These are phyloP conservation scores for Watersipora subatra DNA, from an alignment of 1,140 invertebrate species.

Conservation along the genomic window DNA sequence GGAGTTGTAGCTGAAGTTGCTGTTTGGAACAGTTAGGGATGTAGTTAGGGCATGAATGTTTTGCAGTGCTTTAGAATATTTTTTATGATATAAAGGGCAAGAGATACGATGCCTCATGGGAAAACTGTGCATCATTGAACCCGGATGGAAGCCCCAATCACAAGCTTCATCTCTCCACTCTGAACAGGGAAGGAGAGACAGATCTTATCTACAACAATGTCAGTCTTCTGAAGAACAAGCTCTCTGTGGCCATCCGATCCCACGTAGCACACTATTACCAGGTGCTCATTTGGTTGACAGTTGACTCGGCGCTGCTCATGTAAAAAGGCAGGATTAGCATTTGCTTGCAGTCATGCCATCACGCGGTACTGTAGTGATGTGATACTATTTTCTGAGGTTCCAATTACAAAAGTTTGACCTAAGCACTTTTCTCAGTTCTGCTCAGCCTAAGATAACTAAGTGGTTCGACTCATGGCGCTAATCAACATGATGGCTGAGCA, in stretches of 20 bases:
- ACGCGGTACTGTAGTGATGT: no score
- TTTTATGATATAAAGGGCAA: constrained; percentile 17
- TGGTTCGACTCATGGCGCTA: no score
- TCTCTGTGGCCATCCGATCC: constrained; percentile 51
- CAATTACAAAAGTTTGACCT: no score
- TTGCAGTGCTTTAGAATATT: no score
- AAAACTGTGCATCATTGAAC: background rate
- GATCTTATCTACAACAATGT: constrained; percentile 28
- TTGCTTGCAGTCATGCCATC: no score
- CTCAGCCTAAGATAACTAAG: no score
- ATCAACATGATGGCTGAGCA: no score
- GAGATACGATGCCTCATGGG: background rate
- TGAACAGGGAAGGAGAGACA: constrained; percentile 6
- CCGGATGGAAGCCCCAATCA: background rate
- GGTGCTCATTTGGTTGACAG: constrained; percentile 20
- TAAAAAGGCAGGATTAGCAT: background rate
- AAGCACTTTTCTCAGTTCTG: no score
- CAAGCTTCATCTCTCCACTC: background rate
- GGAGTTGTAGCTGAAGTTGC: no score
- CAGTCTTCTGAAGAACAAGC: constrained; percentile 55
- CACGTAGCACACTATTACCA: constrained; percentile 62
- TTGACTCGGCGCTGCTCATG: background rate
- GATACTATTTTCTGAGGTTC: no score
- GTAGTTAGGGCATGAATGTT: no score
- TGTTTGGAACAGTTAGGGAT: no score